Evolutionary conservation across 2,113 vertebrate genomes (phyloP), one percentile per base, ranked within the genome.

Genomic region (Takifugu bimaculatus): DNA sequence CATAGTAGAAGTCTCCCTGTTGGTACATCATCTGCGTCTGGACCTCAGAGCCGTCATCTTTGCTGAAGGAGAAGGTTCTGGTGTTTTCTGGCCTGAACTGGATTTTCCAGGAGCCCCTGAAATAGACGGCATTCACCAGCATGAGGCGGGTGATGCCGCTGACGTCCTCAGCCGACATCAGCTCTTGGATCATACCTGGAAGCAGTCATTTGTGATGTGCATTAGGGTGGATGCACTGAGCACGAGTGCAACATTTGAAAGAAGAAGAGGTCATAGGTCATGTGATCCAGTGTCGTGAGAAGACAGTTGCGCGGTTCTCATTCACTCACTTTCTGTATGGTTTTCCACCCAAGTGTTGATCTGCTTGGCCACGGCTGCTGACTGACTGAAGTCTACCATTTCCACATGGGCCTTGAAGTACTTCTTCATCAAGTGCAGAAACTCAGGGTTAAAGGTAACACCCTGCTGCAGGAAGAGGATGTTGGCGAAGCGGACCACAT

Each of bases 21-120:
- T 98, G 97, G 89, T 98, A 98, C 97, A 99, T 99, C 97, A 98
- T 99, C 44, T 94, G 94, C 57, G 96, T 98, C 85, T 98, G 97
- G 20, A 97, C 94, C 78, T 99, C 96, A 57, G 92, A 96, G 88
- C 97, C 96, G 52, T 99, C 96, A 60, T 99, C 97, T 85, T 93
- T 96, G 80, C 94, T 98, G 81, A 99, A 99, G 66, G 96, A 97
- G 85, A 98, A 98, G 4, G 96, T 97, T 80, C 95, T 93, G 56
- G 97, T 99, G 70, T 98, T 96, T 74, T 99, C 97, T 13, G 95
- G 94, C 71, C 96, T 91, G 88, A 99, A 99, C 77, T 97, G 96
- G 72, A 94, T 98, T 82, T 96, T 99, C 97, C 97, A 99, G 77
- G 85, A 97, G 56, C 97, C 97, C 70, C 96, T 94, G 88, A 99